These are phyloP conservation scores for Pelagia noctiluca DNA, from an alignment of 30 jellyfish, hydroid and myxozoan species.

Conservation along the genomic window DNA sequence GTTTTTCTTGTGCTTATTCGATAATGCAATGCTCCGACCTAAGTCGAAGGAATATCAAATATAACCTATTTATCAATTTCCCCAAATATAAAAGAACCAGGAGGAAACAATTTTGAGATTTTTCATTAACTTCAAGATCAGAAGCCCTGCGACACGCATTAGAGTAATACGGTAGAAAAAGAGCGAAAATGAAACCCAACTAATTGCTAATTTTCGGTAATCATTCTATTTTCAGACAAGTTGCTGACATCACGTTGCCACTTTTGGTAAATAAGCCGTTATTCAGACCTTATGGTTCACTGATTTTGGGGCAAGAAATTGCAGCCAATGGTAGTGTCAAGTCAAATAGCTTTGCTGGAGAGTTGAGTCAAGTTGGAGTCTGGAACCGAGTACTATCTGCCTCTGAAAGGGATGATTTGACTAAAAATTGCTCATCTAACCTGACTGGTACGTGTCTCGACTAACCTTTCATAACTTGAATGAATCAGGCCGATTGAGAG, in stretches of 20 bases:
- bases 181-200: too few relatives aligned
- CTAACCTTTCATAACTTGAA: too few relatives aligned
- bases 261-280: constrained; percentile 1
- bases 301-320: constrained; percentile 59
- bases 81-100: too few relatives aligned
- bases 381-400: constrained; percentile 73
- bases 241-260: not conserved
- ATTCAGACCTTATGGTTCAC: constrained; percentile 67
- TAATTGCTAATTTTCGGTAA: not conserved
- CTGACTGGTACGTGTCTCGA: constrained; percentile 68
- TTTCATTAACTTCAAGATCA: too few relatives aligned
- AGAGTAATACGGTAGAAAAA: too few relatives aligned
- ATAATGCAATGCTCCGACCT: too few relatives aligned
- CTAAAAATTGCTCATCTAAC: constrained; percentile 70
- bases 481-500: too few relatives aligned
- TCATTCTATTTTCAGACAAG: not conserved
- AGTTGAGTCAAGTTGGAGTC: constrained; percentile 85
- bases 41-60: too few relatives aligned
- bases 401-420: constrained; percentile 42
- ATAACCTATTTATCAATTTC: too few relatives aligned
- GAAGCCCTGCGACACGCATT: too few relatives aligned
- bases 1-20: too few relatives aligned
- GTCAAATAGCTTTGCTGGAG: constrained; percentile 61
- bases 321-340: constrained; percentile 41
- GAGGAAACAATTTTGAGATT: too few relatives aligned